Percentiles rank a stretch among this genome's conserved stretches.
These are phyloP conservation scores for Tinea pellionella DNA, from an alignment of 2,888 invertebrate species.

Conservation along the genomic window DNA sequence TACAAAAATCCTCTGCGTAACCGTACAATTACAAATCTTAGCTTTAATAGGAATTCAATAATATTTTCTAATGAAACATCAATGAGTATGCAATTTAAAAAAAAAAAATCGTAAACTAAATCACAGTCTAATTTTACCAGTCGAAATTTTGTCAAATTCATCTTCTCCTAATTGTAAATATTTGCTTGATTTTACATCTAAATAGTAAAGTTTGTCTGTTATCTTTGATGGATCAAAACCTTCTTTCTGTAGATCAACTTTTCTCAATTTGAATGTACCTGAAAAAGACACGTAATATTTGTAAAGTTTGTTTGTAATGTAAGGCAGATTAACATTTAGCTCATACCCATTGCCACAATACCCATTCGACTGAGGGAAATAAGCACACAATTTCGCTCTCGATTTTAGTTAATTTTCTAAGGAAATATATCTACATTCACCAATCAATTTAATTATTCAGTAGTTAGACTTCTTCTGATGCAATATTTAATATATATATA, in stretches of 20 bases:
- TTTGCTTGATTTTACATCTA: slow-evolving; percentile 73
- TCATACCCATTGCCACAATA: too few relatives aligned
- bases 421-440: too few relatives aligned
- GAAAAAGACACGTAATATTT: slow-evolving; percentile 26
- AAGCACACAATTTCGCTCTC: too few relatives aligned
- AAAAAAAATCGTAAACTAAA: slow-evolving; percentile 17
- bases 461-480: too few relatives aligned
- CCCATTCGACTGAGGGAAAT: too few relatives aligned
- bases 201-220: slow-evolving; percentile 83
- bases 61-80: background rate
- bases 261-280: slow-evolving; percentile 97
- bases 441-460: too few relatives aligned
- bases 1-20: too few relatives aligned
- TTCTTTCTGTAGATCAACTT: slow-evolving; percentile 90
- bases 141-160: slow-evolving; percentile 79
- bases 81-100: background rate
- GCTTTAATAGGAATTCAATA: background rate
- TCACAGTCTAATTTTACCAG: slow-evolving; percentile 82
- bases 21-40: background rate
- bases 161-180: slow-evolving; percentile 80
- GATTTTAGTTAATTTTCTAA: too few relatives aligned
- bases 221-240: slow-evolving; percentile 82
- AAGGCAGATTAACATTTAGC: too few relatives aligned
- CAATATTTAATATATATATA: too few relatives aligned
- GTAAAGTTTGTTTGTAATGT: too few relatives aligned